phyloP scores from a whole-genome alignment of 1,140 invertebrate species.

The Diabrotica virgifera region DNA sequence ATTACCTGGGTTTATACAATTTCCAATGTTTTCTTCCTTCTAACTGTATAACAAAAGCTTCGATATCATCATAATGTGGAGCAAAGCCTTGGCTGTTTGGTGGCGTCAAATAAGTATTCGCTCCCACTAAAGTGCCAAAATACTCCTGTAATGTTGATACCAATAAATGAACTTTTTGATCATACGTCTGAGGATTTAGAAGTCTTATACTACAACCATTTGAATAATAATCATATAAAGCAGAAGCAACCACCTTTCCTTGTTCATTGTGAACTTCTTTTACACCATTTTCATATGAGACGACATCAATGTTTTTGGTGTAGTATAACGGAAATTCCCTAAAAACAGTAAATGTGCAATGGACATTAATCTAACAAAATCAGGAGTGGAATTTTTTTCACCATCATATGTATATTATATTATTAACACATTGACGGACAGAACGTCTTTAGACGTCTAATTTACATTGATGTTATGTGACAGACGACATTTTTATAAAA shows the following conservation, averaged over 20 bases:
- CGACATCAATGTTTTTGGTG: conserved; percentile 87
- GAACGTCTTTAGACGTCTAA: no score
- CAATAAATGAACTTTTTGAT: conserved; percentile 59
- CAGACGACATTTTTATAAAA: no score
- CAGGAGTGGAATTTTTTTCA: no score
- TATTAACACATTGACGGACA: no score
- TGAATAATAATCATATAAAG: conserved; percentile 88
- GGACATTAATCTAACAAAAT: no score
- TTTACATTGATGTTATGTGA: no score
- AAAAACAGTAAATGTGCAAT: no score
- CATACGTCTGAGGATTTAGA: conserved; percentile 91
- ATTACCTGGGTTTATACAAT: conserved; percentile 74
- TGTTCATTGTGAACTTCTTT: conserved; percentile 85
- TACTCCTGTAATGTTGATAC: conserved; percentile 87
- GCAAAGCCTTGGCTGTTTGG: conserved; percentile 95
- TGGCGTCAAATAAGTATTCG: conserved; percentile 95
- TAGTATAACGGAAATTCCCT: conserved; percentile 72
- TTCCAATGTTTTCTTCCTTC: conserved; percentile 96
- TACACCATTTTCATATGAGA: conserved; percentile 74
- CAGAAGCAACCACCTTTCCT: conserved; percentile 64
- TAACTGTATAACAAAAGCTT: conserved; percentile 94
- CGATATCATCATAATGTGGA: conserved; percentile 98
- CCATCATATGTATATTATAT: no score
- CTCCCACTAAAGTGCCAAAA: conserved; percentile 90
- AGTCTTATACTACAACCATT: conserved; percentile 90